Evolutionary conservation across 2,113 vertebrate genomes (phyloP), one percentile per base, ranked within the genome.

Genomic region (Lepus americanus): DNA sequence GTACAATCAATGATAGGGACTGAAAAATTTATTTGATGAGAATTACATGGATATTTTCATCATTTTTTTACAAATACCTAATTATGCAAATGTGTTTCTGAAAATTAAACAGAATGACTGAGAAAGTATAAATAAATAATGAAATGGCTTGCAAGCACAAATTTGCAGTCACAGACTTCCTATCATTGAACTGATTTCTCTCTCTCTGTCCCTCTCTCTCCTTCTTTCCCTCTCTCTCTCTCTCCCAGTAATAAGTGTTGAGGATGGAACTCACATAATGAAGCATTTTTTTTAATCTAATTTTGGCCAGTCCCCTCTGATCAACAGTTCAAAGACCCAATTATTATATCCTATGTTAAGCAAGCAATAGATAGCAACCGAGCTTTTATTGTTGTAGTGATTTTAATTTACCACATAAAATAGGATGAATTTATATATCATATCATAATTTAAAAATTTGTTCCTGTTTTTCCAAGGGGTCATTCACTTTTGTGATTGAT

Each of bases 241-340:
- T 53, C 64, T 66, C 77, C 36, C 82, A 13, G 66, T 66, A 80
- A 44, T 81, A 84, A 70, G 22, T 94, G 9, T 33, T 22, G n/a
- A 64, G 19, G 13, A 31, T 80, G 31, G 11, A 8, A 29, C 64
- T 70, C 82, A 63, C 25, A 81, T 51, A 39, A 59, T 31, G 23
- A 88, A 87, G 13, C 2, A 81, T n/a, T 69, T 10, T 36, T 66
- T 6, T 23, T 6, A 14, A 9, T 9, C 19, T 9, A 0, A 1
- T 55, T 25, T 84, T 49, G 51, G 11, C 7, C 33, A 83, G 49
- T 73, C 17, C 61, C 0, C 5, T 27, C 22, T 3, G 14, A 61
- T 49, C 33, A 85, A 29, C 51, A 17, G 36, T 89, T 95, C 29
- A 95, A 91, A 81, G n/a, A 36, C 25, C n/a, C 81, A 77, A 85